Base-by-base conservation (phyloP, 2,888 invertebrate genomes). In the Cephus pulcher region DNA sequence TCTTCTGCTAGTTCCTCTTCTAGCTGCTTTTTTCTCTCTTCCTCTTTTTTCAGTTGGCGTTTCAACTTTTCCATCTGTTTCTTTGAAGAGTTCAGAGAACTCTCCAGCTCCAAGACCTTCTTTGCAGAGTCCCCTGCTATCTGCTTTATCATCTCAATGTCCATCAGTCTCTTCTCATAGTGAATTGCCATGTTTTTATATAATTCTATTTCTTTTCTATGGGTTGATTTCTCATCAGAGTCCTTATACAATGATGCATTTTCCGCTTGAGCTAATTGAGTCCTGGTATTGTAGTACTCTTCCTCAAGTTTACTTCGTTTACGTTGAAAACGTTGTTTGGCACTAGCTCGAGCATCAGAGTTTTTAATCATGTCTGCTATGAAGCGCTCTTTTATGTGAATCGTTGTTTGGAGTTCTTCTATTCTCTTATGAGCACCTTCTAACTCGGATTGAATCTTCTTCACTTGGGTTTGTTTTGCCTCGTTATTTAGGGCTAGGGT, bases 41-140 rank as follows among this genome's bases (percentile, higher is more conserved):
- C 95, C 84, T 96, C 96, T 86, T 95, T 95, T 83, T 95, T 95
- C 33, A 96, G 93, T 86, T 95, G 95, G 87, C 95, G 94, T 88
- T 95, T 95, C 75, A 96, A 92, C 87, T 95, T 95, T 76, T 96
- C 96, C 88, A 96, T 93, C 88, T 96, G 95, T 86, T 95, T 95
- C 87, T 95, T 95, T 0, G 96, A 96, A 11, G 95, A 94, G 87
- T 95, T 94, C 4, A 96, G 91, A 84, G 95, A 96, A 80, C 94
- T 94, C 88, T 96, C 95, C 82, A 96, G 93, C 86, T 96, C 95
- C 85, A 95, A 93, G 12, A 96, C 94, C 88, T 95, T 96, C 87
- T 95, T 94, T 1, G 93, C 90, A 79, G 94, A 94, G 84, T 95
- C 94, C 73, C 94, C 94, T 0, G 94, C 93, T 68, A 95, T 93